Evolutionary conservation across 2,888 invertebrate genomes (phyloP).

Genomic region (Tanytarsus gracilentus): DNA sequence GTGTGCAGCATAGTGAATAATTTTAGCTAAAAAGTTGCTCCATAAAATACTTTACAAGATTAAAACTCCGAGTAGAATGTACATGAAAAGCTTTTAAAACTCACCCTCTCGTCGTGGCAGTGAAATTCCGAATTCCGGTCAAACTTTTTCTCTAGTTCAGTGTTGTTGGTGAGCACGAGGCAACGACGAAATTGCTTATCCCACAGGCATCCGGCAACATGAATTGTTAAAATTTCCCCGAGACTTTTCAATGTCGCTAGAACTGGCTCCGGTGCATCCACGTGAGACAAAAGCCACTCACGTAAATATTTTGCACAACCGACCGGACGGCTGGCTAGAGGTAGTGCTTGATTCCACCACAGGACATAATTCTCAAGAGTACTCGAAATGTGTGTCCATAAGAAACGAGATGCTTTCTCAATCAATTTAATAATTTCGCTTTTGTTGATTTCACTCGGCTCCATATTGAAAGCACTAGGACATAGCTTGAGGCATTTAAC

Average conservation of each 20-base stretch:
- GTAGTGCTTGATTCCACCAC: slow-evolving; percentile 68
- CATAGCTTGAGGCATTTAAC: slow-evolving; percentile 32
- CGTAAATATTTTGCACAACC: slow-evolving; percentile 55
- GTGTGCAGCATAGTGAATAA: too few species aligned
- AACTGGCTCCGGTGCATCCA: slow-evolving; percentile 57
- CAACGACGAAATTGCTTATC: slow-evolving; percentile 51
- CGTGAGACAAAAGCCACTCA: slow-evolving; percentile 50
- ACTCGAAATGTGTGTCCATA: slow-evolving; percentile 74
- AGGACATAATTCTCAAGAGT: slow-evolving; percentile 71
- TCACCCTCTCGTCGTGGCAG: slow-evolving; percentile 7
- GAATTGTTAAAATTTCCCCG: slow-evolving; percentile 67
- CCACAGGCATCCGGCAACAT: slow-evolving; percentile 72
- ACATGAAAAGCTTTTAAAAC: neutral
- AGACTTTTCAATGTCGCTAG: slow-evolving; percentile 62
- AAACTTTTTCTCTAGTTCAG: slow-evolving; percentile 8
- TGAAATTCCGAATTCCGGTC: slow-evolving; percentile 12
- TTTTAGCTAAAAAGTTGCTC: neutral
- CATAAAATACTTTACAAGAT: neutral
- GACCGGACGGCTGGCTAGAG: slow-evolving; percentile 57
- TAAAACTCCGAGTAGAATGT: neutral
- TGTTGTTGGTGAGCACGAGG: slow-evolving; percentile 35
- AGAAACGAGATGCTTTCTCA: slow-evolving; percentile 38
- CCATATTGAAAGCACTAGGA: slow-evolving; percentile 32
- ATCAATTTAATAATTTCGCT: slow-evolving; percentile 33
- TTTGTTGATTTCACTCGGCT: slow-evolving; percentile 16